phyloP scores from a whole-genome alignment of 2,888 invertebrate species.

The Mimas tiliae region DNA sequence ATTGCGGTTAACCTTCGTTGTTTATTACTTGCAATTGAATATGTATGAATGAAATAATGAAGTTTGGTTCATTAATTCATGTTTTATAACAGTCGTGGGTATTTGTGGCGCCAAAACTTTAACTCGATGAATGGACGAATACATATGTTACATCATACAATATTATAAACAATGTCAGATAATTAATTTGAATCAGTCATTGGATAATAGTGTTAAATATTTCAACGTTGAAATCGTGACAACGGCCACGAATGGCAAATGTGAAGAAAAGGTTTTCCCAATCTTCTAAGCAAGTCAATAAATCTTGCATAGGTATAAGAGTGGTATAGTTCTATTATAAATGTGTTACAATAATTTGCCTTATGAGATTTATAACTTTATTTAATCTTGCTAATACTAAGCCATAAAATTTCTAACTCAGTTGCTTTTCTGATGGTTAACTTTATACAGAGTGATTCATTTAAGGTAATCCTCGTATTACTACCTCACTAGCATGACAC shows the following conservation, averaged over 20 bases:
- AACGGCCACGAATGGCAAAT: slow-evolving; percentile 46
- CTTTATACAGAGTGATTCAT: neutral
- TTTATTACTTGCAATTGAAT: slow-evolving; percentile 12
- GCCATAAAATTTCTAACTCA: neutral
- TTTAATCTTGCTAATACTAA: neutral
- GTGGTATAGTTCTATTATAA: neutral
- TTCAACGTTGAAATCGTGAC: slow-evolving; percentile 56
- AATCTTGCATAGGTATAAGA: slow-evolving; percentile 31
- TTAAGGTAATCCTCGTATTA: neutral
- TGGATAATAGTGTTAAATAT: slow-evolving; percentile 43
- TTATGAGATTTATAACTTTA: no score
- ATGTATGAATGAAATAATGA: slow-evolving; percentile 15
- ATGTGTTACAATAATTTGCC: neutral
- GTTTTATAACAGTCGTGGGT: slow-evolving; percentile 23
- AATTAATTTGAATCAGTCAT: slow-evolving; percentile 38
- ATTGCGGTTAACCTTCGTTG: slow-evolving; percentile 6
- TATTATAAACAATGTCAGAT: slow-evolving; percentile 10
- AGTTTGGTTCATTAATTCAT: slow-evolving; percentile 16
- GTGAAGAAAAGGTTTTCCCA: slow-evolving; percentile 17
- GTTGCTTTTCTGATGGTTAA: neutral
- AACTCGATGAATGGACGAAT: slow-evolving; percentile 25
- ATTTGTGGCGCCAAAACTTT: slow-evolving; percentile 29
- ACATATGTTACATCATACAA: slow-evolving; percentile 17
- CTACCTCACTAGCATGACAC: neutral
- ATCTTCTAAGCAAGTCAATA: slow-evolving; percentile 33